Evolutionary conservation across 2,797 vertebrate species (phyloP).

Genomic region (Chiloscyllium punctatum): DNA sequence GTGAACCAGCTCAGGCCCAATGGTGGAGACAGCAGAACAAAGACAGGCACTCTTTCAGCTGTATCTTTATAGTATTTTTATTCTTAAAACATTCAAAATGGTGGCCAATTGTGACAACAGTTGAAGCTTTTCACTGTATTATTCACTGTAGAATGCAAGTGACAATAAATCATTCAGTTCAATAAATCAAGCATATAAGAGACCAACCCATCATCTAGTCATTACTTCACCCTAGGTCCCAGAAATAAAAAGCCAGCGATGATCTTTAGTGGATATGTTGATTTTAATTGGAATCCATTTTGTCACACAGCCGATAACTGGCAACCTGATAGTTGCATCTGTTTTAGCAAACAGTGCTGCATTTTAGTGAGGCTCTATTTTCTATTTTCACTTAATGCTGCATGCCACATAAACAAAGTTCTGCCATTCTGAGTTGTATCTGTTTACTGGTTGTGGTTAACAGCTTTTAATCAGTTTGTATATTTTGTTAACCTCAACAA

Average conservation of each 20-base stretch:
- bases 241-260: background rate
- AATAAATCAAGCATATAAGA: no score
- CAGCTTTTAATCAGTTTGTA: background rate
- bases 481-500: background rate
- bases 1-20: no score
- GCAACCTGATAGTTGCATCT: background rate
- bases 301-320: background rate
- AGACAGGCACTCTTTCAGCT: no score
- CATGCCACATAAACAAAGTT: background rate
- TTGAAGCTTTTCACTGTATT: no score
- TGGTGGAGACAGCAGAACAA: no score
- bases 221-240: background rate
- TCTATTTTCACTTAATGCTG: background rate
- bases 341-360: background rate
- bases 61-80: no score
- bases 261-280: background rate
- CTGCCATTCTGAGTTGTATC: background rate
- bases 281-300: background rate
- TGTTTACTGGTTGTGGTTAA: slow-evolving; percentile 4
- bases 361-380: background rate
- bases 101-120: no score
- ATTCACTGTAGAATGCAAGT: no score
- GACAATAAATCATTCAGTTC: no score
- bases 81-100: no score
- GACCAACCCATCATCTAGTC: background rate